Evolutionary conservation across 2,888 invertebrate species (phyloP).

Genomic region (Eristalis intricaria): DNA sequence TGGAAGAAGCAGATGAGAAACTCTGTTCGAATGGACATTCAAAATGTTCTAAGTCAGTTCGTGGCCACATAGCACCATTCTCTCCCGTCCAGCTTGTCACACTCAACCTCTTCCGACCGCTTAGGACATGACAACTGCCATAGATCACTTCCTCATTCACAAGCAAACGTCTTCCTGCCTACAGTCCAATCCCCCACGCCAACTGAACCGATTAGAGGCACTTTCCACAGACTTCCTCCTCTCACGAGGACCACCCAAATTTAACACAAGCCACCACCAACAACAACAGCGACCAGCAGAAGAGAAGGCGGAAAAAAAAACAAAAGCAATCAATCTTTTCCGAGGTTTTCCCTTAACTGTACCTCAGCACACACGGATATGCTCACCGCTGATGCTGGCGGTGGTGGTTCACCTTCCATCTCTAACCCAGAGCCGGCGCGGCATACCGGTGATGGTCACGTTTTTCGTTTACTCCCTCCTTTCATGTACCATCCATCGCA

Average conservation of each 20-base stretch:
- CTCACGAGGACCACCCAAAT: slow-evolving; percentile 38
- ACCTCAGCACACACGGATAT: slow-evolving; percentile 32
- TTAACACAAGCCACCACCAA: not conserved
- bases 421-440: not conserved
- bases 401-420: not conserved
- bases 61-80: too few relatives aligned
- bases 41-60: too few relatives aligned
- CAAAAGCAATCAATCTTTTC: slow-evolving; percentile 34
- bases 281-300: slow-evolving; percentile 1
- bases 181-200: not conserved
- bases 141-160: not conserved
- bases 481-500: not conserved
- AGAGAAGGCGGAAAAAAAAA: not conserved
- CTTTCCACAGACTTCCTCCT: slow-evolving; percentile 9
- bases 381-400: not conserved
- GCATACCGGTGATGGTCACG: slow-evolving; percentile 38
- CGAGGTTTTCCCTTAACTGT: slow-evolving; percentile 32
- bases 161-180: not conserved
- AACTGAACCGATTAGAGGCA: not conserved
- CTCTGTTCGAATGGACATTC: too few relatives aligned
- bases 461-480: slow-evolving; percentile 21
- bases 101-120: not conserved
- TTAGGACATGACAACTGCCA: not conserved
- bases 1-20: too few relatives aligned
- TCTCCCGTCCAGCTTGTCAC: too few relatives aligned